These are phyloP conservation scores for Dolichotis patagonum DNA, from an alignment of 2,113 vertebrate genomes.

Conservation along the genomic window DNA sequence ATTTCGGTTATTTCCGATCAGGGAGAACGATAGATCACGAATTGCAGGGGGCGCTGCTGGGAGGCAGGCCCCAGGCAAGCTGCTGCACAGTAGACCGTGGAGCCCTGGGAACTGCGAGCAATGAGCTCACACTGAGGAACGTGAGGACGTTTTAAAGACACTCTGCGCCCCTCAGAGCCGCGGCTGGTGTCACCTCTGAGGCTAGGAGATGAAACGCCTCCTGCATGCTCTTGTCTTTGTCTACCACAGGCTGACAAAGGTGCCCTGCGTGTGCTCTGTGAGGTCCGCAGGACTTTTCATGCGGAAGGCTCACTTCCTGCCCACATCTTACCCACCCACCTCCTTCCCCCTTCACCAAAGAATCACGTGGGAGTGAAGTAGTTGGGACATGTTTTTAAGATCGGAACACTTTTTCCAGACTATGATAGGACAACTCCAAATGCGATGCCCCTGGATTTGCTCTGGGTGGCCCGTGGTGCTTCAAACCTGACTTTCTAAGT, in stretches of 20 bases:
- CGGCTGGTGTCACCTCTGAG: background rate
- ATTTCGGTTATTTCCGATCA: background rate
- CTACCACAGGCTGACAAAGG: background rate
- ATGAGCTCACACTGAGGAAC: background rate
- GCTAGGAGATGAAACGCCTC: background rate
- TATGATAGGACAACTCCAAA: conserved; percentile 62
- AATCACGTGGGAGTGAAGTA: conserved; percentile 47
- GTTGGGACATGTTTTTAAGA: conserved; percentile 73
- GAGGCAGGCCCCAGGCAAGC: background rate
- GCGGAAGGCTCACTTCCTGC: background rate
- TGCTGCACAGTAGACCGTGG: background rate
- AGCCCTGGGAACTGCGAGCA: background rate
- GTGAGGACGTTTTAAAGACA: background rate
- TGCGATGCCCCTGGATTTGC: conserved; percentile 75
- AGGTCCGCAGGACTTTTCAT: background rate
- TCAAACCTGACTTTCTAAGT: conserved; percentile 59
- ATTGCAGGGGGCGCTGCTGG: background rate
- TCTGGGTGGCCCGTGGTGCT: conserved; percentile 76
- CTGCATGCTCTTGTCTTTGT: background rate
- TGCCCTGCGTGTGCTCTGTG: background rate
- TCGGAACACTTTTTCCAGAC: conserved; percentile 53
- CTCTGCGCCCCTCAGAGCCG: background rate
- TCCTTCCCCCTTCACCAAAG: background rate
- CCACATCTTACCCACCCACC: background rate
- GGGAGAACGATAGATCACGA: background rate